Evolutionary conservation across 2,797 vertebrate species (phyloP).

Genomic region (Cynodonichthys magdalenae): DNA sequence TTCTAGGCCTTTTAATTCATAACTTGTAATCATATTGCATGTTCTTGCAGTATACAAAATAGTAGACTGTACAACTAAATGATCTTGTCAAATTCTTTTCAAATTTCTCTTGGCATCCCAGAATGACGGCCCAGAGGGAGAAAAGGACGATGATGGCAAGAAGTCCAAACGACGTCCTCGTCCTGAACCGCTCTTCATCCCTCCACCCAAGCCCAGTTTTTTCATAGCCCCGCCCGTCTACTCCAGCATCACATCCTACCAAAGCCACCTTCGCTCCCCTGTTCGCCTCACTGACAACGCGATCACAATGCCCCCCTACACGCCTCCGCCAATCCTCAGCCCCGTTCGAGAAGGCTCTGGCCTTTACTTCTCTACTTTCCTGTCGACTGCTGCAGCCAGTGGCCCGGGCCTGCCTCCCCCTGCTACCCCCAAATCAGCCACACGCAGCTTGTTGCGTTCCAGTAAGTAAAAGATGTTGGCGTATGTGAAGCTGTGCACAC

Average conservation of each 20-base stretch:
- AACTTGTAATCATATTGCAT: neutral
- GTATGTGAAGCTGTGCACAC: neutral
- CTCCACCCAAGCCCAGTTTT: conserved; percentile 90
- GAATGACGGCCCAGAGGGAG: conserved; percentile 75
- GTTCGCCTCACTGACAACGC: conserved; percentile 91
- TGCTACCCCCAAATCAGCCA: conserved; percentile 92
- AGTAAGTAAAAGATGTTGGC: conserved; percentile 77
- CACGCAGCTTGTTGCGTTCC: conserved; percentile 92
- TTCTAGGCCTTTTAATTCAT: neutral
- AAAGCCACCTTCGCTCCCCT: conserved; percentile 96
- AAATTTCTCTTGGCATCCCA: conserved; percentile 21
- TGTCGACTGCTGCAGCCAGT: conserved; percentile 83
- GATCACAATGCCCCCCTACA: conserved; percentile 94
- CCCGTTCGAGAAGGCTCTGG: conserved; percentile 96
- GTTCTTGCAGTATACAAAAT: neutral
- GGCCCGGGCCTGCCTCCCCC: conserved; percentile 86
- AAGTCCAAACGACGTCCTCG: conserved; percentile 93
- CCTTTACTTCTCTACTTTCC: conserved; percentile 96
- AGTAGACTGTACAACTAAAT: neutral
- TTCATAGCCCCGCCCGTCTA: conserved; percentile 92
- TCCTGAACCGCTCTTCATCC: conserved; percentile 97
- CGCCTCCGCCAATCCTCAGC: conserved; percentile 97
- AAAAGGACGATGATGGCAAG: conserved; percentile 77
- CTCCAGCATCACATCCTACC: conserved; percentile 93
- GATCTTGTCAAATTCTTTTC: neutral